Evolutionary conservation across 1,140 invertebrate genomes (phyloP), one percentile per base, ranked within the genome.

Genomic region (Acyrthosiphon pisum): DNA sequence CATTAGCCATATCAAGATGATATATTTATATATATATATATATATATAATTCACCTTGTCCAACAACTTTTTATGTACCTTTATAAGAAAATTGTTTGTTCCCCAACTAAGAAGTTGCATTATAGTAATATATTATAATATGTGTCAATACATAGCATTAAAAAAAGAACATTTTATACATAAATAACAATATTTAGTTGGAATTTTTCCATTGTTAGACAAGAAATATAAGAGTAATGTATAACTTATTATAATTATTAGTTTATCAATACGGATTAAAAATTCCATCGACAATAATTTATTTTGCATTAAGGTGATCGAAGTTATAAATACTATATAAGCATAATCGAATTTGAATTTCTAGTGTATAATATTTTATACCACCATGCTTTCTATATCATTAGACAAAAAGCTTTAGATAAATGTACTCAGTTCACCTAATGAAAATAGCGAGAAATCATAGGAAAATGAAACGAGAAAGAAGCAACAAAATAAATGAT

Each of bases 401-500:
- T 90, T 56, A 60, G 23, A 41, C 2, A 30, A 90, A 90, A 60
- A 44, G 44, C 53, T 44, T 41, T 22, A 68, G 37, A 90, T 60
- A 60, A 90, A 90, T 90, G 53, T 90, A 68, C 44, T 68, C 26
- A 44, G 14, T 68, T 44, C 23, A 2, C 3, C 26, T 60, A n/a
- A 68, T 8, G 23, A 44, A 23, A 60, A 44, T 90, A 37, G n/a
- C 1, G 20, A 90, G 37, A 22, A 90, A 68, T 44, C 41, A 44
- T 37, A 90, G 9, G 0, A 41, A n/a, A 89, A 37, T 35, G 2
- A 89, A 50, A 56, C 7, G 50, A 53, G 35, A 23, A 89, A 44
- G 37, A 35, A 68, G 37, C 6, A 90, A 90, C 56, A 90, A 20
- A 90, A 90, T 68, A 68, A 90, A 90, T 90, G 56, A 90, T 68